Evolutionary conservation across 2,888 invertebrate genomes (phyloP).

Genomic region (Punctoribates punctum): DNA sequence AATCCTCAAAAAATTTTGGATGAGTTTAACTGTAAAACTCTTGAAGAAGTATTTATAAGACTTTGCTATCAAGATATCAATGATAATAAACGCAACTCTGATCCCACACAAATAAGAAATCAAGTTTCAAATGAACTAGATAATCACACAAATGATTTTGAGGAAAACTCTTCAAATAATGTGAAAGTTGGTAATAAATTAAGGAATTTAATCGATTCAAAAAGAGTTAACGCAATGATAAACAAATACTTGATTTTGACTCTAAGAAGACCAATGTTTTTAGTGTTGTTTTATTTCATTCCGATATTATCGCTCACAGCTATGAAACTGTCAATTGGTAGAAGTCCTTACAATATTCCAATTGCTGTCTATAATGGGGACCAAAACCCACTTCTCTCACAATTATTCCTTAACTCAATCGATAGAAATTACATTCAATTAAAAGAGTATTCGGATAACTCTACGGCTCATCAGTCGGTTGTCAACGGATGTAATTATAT

Average conservation of each 20-base stretch:
- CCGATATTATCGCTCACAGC: not conserved
- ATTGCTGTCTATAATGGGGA: conserved; percentile 19
- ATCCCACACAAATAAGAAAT: not conserved
- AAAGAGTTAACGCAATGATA: conserved; percentile 49
- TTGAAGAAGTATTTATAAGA: conserved; percentile 39
- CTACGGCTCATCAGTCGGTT: conserved; percentile 68
- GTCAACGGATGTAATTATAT: conserved; percentile 78
- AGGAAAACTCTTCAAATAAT: not conserved
- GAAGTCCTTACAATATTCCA: conserved; percentile 6
- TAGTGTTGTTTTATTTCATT: not conserved
- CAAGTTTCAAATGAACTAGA: not conserved
- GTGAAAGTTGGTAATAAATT: not conserved
- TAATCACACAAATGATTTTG: not conserved
- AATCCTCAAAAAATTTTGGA: conserved; percentile 20
- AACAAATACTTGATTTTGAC: conserved; percentile 52
- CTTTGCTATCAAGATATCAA: conserved; percentile 29
- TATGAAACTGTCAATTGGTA: not conserved
- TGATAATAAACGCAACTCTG: not conserved
- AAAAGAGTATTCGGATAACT: conserved; percentile 52
- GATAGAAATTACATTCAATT: not conserved
- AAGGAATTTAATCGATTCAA: not conserved
- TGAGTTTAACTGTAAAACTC: conserved; percentile 26
- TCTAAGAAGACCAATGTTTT: conserved; percentile 50
- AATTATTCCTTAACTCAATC: conserved; percentile 1
- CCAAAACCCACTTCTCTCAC: not conserved